Conservation (phyloP, 2,113 vertebrate species). For the Phalacrocorax pelagicus region DNA sequence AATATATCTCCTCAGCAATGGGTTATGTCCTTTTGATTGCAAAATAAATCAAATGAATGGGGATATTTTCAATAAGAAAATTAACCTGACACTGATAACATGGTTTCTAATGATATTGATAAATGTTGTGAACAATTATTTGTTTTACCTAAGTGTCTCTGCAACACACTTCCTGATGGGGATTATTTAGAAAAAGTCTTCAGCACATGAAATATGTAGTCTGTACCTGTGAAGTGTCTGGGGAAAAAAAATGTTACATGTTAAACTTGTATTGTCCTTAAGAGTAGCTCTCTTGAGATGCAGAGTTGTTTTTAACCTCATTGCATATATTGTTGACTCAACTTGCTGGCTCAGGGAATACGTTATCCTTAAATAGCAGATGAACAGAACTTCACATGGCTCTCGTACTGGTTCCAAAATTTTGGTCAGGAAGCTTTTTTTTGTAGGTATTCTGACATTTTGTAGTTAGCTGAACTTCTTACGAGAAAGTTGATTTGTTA, state of each 20-base stretch:
- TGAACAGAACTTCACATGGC: neutral
- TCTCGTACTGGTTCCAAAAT: neutral
- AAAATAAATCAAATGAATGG: neutral
- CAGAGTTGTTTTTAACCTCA: neutral
- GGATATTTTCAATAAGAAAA: neutral
- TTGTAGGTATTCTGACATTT: neutral
- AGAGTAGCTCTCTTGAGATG: neutral
- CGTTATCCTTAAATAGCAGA: neutral
- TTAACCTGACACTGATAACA: neutral
- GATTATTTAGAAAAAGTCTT: neutral
- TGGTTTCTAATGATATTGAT: neutral
- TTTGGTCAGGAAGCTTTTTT: neutral
- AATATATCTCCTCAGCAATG: neutral
- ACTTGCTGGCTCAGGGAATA: neutral
- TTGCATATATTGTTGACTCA: neutral
- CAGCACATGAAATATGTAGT: neutral
- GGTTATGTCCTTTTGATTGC: neutral
- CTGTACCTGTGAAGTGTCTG: neutral
- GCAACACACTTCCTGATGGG: neutral
- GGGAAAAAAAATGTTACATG: neutral
- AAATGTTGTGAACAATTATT: neutral
- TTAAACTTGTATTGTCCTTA: neutral
- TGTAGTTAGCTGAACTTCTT: neutral
- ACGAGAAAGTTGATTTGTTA: neutral
- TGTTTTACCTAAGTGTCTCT: neutral